Conservation (phyloP, 2,888 invertebrate genomes). For the Eupithecia inturbata region DNA sequence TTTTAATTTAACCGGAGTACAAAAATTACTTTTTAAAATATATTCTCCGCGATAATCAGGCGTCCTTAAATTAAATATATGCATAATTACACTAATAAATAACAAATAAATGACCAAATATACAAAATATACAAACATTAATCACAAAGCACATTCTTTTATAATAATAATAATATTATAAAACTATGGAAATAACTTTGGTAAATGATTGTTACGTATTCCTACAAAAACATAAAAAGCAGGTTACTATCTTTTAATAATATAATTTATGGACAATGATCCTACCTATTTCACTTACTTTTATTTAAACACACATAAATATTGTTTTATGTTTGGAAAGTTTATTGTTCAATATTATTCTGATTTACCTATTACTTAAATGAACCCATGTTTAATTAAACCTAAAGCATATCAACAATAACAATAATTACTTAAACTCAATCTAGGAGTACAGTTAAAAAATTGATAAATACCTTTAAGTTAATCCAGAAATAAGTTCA, state of each 20-base stretch:
- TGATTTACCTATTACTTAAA: neutral
- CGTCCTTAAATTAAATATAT: conserved; percentile 42
- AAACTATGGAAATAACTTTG: conserved; percentile 8
- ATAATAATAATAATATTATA: too few species aligned
- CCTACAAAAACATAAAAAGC: conserved; percentile 8
- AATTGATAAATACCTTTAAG: neutral
- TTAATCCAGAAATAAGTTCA: neutral
- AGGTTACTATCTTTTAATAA: conserved; percentile 7
- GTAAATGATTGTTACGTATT: conserved; percentile 24
- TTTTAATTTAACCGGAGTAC: conserved; percentile 59
- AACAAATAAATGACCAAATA: conserved; percentile 40
- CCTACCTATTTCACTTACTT: neutral
- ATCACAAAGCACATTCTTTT: conserved; percentile 33
- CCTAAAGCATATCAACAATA: conserved; percentile 14
- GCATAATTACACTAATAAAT: conserved; percentile 39
- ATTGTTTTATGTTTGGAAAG: neutral
- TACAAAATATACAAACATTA: conserved; percentile 45
- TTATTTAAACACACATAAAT: neutral
- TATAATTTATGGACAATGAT: conserved; percentile 17
- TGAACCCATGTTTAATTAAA: neutral
- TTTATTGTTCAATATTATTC: neutral
- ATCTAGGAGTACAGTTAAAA: conserved; percentile 14
- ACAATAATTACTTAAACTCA: conserved; percentile 18
- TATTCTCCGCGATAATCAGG: conserved; percentile 41
- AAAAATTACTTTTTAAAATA: conserved; percentile 69